Conservation (phyloP, 2,888 invertebrate genomes). For the Nipponacmea schrenckii region DNA sequence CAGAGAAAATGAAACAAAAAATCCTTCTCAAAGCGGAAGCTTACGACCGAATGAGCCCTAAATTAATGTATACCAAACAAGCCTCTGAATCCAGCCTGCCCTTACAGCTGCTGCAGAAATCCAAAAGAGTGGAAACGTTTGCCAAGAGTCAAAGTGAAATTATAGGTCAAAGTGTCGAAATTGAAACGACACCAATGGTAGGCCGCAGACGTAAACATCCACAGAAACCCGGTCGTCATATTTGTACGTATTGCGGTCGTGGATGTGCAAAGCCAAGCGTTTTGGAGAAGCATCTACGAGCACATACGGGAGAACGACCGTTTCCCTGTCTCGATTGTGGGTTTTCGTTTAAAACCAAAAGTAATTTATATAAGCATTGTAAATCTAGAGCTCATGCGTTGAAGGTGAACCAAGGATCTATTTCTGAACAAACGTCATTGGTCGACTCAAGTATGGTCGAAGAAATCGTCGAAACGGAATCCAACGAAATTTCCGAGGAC, state of each 20-base stretch:
- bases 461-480: constrained; percentile 15
- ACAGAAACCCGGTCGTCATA: constrained; percentile 75
- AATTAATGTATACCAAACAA: constrained; percentile 38
- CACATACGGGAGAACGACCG: constrained; percentile 92
- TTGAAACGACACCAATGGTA: constrained; percentile 3
- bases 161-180: not conserved
- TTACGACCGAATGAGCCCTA: constrained; percentile 37
- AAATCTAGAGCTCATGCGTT: constrained; percentile 69
- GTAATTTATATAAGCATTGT: constrained; percentile 91
- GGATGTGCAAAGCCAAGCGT: constrained; percentile 93
- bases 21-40: constrained; percentile 39
- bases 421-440: constrained; percentile 9
- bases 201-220: constrained; percentile 49
- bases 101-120: not conserved
- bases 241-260: constrained; percentile 88
- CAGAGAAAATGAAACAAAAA: constrained; percentile 25
- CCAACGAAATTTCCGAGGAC: constrained; percentile 14
- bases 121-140: constrained; percentile 8
- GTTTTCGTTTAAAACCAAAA: constrained; percentile 92
- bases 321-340: constrained; percentile 90
- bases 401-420: constrained; percentile 36
- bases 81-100: constrained; percentile 26
- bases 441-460: constrained; percentile 13
- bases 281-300: constrained; percentile 91
- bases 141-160: constrained; percentile 9